Evolutionary conservation across 1,140 invertebrate species (phyloP).

Genomic region (Caenorhabditis remanei): DNA sequence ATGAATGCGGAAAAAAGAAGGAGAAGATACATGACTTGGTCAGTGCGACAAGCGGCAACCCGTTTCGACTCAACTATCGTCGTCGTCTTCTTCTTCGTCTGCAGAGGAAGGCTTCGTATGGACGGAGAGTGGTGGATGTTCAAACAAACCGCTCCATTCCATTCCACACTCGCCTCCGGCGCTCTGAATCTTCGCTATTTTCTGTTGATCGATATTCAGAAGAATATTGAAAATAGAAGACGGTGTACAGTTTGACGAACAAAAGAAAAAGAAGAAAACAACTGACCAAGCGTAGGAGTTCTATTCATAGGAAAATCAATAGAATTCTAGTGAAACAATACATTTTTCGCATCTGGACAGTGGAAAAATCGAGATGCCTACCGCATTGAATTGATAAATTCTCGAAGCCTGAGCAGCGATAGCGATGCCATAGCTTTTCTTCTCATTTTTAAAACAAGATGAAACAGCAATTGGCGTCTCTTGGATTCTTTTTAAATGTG

Average conservation of each 20-base stretch:
- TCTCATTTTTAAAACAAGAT: not conserved
- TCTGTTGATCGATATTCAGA: slow-evolving; percentile 2
- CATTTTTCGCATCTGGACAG: not conserved
- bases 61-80: slow-evolving; percentile 19
- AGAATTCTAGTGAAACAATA: not conserved
- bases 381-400: slow-evolving; percentile 4
- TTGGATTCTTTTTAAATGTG: not conserved
- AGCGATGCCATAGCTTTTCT: too few relatives aligned
- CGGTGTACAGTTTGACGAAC: not conserved
- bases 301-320: too few relatives aligned
- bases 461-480: not conserved
- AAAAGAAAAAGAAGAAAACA: not conserved
- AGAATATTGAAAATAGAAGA: slow-evolving; percentile 6
- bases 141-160: slow-evolving; percentile 24
- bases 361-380: not conserved
- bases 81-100: not conserved
- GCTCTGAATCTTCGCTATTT: not conserved
- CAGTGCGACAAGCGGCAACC: not conserved
- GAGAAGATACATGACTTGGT: slow-evolving; percentile 44
- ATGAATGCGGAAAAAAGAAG: slow-evolving; percentile 34
- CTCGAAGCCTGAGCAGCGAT: not conserved
- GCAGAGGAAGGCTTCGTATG: not conserved
- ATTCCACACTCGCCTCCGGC: not conserved
- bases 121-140: not conserved
- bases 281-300: not conserved